Evolutionary conservation across 2,888 invertebrate species (phyloP).

Genomic region (Halocaridina rubra): DNA sequence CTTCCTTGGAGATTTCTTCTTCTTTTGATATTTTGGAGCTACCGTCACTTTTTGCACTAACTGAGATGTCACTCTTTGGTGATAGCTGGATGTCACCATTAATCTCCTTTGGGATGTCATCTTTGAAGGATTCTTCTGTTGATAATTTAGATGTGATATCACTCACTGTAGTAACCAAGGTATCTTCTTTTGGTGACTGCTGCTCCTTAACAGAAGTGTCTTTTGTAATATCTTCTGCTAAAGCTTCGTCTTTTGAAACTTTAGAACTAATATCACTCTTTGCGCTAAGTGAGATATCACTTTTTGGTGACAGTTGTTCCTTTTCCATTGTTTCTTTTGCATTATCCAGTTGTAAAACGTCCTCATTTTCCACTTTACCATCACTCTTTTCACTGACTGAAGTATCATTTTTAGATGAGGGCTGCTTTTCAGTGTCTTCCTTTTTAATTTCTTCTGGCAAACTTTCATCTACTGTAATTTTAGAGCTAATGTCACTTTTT

Average conservation of each 20-base stretch:
- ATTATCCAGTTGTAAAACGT: background rate
- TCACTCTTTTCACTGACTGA: conserved; percentile 25
- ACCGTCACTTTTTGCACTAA: conserved; percentile 24
- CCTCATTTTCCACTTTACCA: background rate
- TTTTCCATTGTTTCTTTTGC: background rate
- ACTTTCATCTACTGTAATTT: background rate
- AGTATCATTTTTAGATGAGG: background rate
- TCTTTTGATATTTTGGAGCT: background rate
- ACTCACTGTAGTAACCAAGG: conserved; percentile 6
- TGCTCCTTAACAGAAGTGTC: background rate
- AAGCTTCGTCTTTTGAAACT: background rate
- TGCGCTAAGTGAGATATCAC: conserved; percentile 28
- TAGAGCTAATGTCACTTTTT: conserved; percentile 20
- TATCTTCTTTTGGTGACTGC: conserved; percentile 31
- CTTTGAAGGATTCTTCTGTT: background rate
- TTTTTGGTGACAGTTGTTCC: conserved; percentile 3
- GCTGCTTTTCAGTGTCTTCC: background rate
- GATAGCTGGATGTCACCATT: background rate
- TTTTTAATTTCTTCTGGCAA: background rate
- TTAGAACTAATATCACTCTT: conserved; percentile 28
- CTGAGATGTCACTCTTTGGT: conserved; percentile 32
- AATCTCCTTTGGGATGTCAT: background rate
- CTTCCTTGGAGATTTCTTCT: background rate
- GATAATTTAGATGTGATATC: background rate
- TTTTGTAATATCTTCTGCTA: background rate